Conservation (phyloP, 2,113 vertebrate genomes). For the Narcine bancroftii region DNA sequence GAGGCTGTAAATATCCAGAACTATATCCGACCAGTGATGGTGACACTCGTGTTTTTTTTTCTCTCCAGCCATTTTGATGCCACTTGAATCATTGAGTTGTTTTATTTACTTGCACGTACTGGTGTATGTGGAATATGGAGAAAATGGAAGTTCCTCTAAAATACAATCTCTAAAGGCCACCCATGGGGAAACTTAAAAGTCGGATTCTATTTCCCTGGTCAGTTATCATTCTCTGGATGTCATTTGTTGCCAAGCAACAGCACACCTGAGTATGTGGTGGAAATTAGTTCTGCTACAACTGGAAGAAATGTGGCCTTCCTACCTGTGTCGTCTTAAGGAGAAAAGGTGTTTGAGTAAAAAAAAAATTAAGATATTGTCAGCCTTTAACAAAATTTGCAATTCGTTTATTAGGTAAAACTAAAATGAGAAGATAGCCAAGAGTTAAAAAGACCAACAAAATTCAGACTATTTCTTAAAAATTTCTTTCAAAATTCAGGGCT, state of each 20-base stretch:
- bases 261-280: constrained; percentile 11
- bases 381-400: not conserved
- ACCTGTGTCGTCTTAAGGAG: not conserved
- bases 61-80: constrained; percentile 6
- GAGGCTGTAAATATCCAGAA: not conserved
- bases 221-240: not conserved
- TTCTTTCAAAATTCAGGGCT: no score
- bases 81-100: not conserved
- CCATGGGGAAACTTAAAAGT: constrained; percentile 30
- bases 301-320: not conserved
- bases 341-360: not conserved
- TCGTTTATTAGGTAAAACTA: not conserved
- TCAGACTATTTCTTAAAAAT: no score
- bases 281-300: not conserved
- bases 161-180: constrained; percentile 15
- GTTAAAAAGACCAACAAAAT: not conserved
- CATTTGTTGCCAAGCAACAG: not conserved
- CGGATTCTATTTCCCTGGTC: constrained; percentile 30
- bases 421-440: not conserved
- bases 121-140: constrained; percentile 22
- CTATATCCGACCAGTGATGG: not conserved
- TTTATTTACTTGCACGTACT: not conserved
- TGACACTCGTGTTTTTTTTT: not conserved
- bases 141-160: constrained; percentile 20
- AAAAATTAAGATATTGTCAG: not conserved